These are phyloP conservation scores for Lordiphosa clarofinis DNA, from an alignment of 1,140 invertebrate genomes.

Conservation along the genomic window DNA sequence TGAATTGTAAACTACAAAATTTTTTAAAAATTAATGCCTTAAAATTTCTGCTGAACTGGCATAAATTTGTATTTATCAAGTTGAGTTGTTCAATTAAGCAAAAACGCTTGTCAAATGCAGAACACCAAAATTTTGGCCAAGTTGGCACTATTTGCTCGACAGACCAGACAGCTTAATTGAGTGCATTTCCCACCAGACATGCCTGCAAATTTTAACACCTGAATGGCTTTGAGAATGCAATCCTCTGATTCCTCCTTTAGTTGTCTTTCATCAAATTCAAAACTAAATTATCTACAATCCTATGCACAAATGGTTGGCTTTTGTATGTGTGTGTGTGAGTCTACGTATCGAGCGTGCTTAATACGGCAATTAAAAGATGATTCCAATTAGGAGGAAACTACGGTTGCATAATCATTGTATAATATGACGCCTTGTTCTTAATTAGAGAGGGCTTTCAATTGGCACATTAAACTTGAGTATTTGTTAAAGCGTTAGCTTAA, in stretches of 20 bases:
- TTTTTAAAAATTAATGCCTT: background rate
- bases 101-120: constrained; percentile 1
- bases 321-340: constrained; percentile 9
- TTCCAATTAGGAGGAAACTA: constrained; percentile 18
- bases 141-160: constrained; percentile 5
- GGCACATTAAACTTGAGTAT: constrained; percentile 51
- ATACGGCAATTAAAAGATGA: constrained; percentile 18
- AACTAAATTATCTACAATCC: background rate
- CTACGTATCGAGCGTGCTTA: constrained; percentile 13
- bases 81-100: constrained; percentile 4
- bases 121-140: background rate
- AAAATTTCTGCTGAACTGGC: no score
- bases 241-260: background rate
- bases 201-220: constrained; percentile 1
- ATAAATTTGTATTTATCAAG: no score
- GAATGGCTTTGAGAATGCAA: constrained; percentile 2
- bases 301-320: constrained; percentile 4
- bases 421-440: constrained; percentile 38
- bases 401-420: constrained; percentile 46
- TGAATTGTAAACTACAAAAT: no score
- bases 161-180: constrained; percentile 4
- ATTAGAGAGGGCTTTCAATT: constrained; percentile 73
- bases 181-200: background rate
- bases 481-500: background rate
- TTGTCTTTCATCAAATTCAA: constrained; percentile 8